Evolutionary conservation across 2,888 invertebrate genomes (phyloP).

Genomic region (Isotomurus palustris): DNA sequence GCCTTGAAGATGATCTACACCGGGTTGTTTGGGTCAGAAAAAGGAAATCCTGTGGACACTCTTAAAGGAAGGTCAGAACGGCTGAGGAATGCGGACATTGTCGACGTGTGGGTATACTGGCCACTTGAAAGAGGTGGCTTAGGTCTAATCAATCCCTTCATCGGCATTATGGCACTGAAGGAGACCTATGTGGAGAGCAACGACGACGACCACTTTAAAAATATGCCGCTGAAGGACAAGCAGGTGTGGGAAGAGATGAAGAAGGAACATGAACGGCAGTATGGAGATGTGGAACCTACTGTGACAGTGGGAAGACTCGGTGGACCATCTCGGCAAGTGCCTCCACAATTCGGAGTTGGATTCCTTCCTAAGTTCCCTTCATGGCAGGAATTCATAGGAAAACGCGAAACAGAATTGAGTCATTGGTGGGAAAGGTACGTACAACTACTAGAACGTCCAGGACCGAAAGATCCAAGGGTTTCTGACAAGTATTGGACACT

Average conservation of each 20-base stretch:
- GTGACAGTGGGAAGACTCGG: not conserved
- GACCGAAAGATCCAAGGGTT: constrained; percentile 2
- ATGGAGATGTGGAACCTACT: not conserved
- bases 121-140: constrained; percentile 33
- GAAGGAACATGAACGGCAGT: not conserved
- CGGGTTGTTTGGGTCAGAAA: constrained; percentile 15
- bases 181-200: constrained; percentile 17
- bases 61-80: constrained; percentile 23
- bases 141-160: constrained; percentile 30
- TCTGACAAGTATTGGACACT: constrained; percentile 1
- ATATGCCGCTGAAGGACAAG: constrained; percentile 9
- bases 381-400: constrained; percentile 12
- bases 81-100: constrained; percentile 10
- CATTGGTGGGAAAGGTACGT: constrained; percentile 15
- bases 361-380: constrained; percentile 9
- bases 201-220: constrained; percentile 10
- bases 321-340: not conserved
- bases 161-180: constrained; percentile 20
- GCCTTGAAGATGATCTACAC: constrained; percentile 22
- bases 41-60: constrained; percentile 19
- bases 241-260: constrained; percentile 8
- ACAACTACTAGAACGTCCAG: constrained; percentile 9
- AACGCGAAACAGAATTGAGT: constrained; percentile 13
- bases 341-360: not conserved
- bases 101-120: constrained; percentile 40